Base-by-base conservation (phyloP, 1,140 invertebrate species). In the Lasioglossum baleicum region DNA sequence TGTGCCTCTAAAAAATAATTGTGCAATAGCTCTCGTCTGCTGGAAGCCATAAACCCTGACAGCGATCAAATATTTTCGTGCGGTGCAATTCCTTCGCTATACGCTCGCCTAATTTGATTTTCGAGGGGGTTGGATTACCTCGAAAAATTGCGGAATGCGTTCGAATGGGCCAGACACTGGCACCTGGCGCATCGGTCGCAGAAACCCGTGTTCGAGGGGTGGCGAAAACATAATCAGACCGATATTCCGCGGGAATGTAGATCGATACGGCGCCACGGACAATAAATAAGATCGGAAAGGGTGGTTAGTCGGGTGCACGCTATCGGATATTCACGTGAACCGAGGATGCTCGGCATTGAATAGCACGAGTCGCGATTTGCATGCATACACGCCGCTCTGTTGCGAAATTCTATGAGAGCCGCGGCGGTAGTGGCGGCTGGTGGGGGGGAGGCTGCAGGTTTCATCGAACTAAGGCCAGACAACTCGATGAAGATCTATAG, bases 401-500 rank as follows among this genome's bases (percentile, higher is more conserved):
- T 78, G 51, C 75, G 68, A 78, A 78, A 78, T 72, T 78, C 48
- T 44, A 22, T 51, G 44, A 53, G 48, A 51, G 68, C 7, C 48
- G 53, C 6, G 15, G 17, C 5, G 7, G 26, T 1, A 26, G 26
- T 20, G 53, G 53, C 48, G 53, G 53, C 1, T 6, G 53, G 26
- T 2, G 26, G 26, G n/a, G 26, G 61, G 26, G 26, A 10, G 26
- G 61, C 13, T 17, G 11, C 42, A 40, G 42, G 17, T 65, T 70
- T 58, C 56, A 17, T 68, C 53, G 63, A 61, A 82, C 68, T 58
- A 69, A 74, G 64, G 51, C 61, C 67, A 60, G 51, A 56, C 64
- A 74, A 74, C 58, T 40, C 65, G 65, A 80, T 80, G 76, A 73
- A 64, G 65, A 82, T 82, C 70, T 80, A 73, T 68, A 73, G 48